Evolutionary conservation across 2,797 vertebrate species (phyloP).

Genomic region (Myripristis jacobus): DNA sequence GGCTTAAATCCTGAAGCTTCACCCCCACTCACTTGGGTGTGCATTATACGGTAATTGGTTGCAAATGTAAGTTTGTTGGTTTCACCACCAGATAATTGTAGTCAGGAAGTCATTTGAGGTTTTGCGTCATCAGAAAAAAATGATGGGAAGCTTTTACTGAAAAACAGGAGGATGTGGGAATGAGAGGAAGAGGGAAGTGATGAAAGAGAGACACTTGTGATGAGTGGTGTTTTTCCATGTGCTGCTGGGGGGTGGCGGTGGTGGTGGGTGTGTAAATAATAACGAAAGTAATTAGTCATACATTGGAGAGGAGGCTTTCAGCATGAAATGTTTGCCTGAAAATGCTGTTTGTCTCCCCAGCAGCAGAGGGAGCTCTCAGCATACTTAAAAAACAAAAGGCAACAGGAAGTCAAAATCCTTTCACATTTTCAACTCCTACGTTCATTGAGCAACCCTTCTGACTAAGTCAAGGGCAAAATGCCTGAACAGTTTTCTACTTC

Average conservation of each 20-base stretch:
- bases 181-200: slow-evolving; percentile 5
- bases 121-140: slow-evolving; percentile 37
- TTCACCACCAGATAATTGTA: slow-evolving; percentile 40
- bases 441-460: background rate
- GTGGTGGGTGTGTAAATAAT: slow-evolving; percentile 16
- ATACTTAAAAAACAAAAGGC: slow-evolving; percentile 24
- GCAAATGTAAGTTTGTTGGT: slow-evolving; percentile 29
- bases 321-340: background rate
- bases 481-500: background rate
- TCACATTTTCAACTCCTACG: background rate
- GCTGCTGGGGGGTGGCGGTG: background rate
- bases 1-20: slow-evolving; percentile 28
- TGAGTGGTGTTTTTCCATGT: slow-evolving; percentile 2
- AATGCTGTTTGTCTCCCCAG: background rate
- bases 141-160: slow-evolving; percentile 23
- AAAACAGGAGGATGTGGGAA: slow-evolving; percentile 19
- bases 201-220: slow-evolving; percentile 10
- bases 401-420: background rate
- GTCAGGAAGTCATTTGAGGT: slow-evolving; percentile 23
- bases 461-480: too few relatives aligned
- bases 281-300: slow-evolving; percentile 26
- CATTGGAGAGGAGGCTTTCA: slow-evolving; percentile 13
- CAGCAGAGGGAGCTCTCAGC: slow-evolving; percentile 74
- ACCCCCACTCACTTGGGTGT: slow-evolving; percentile 1
- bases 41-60: slow-evolving; percentile 8